These are phyloP conservation scores for Heteronetta atricapilla DNA, from an alignment of 2,113 vertebrate genomes.

Conservation along the genomic window DNA sequence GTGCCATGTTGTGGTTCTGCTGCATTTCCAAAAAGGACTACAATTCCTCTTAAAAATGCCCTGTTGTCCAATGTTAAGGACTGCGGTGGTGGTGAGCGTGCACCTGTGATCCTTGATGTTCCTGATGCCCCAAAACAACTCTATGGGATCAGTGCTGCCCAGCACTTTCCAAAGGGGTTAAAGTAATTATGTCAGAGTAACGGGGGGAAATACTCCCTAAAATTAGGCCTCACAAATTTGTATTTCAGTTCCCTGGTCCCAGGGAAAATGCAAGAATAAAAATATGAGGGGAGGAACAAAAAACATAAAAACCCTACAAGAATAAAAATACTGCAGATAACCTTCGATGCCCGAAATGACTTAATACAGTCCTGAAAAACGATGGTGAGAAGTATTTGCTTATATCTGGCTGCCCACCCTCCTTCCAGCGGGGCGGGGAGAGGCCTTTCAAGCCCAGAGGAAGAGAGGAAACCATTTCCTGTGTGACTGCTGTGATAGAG, in stretches of 20 bases:
- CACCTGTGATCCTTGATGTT: not conserved
- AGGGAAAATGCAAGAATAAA: no score
- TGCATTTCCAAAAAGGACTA: not conserved
- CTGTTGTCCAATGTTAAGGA: not conserved
- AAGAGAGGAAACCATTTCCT: not conserved
- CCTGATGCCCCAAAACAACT: accelerated
- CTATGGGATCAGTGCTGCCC: not conserved
- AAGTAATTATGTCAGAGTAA: not conserved
- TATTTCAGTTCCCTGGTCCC: not conserved
- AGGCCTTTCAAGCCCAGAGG: slow-evolving; percentile 46
- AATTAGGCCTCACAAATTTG: not conserved
- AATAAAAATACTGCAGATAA: not conserved
- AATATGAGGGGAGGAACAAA: no score
- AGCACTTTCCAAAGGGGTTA: not conserved
- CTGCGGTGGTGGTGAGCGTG: not conserved
- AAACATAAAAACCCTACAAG: not conserved
- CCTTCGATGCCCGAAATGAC: not conserved
- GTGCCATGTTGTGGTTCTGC: not conserved
- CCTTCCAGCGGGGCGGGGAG: slow-evolving; percentile 51
- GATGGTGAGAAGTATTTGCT: slow-evolving; percentile 38
- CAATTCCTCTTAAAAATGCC: not conserved
- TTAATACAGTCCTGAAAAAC: not conserved
- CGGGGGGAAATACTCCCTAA: not conserved
- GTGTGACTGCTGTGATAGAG: not conserved
- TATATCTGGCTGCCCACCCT: slow-evolving; percentile 27